These are phyloP conservation scores for Nicator chloris DNA, from an alignment of 2,113 vertebrate genomes.

Conservation along the genomic window DNA sequence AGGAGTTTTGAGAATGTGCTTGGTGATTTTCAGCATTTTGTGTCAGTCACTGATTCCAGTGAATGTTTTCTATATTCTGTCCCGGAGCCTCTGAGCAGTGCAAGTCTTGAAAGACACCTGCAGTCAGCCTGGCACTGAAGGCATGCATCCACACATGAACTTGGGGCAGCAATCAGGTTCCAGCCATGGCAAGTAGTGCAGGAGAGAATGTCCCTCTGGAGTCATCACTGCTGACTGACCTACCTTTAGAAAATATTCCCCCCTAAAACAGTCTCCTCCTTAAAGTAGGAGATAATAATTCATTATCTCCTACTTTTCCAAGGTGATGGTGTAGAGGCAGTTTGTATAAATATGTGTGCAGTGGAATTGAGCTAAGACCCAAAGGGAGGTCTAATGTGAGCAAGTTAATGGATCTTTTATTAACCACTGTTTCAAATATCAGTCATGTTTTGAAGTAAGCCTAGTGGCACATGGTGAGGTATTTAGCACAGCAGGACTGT, in stretches of 20 bases:
- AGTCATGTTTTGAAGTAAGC: not conserved
- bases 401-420: not conserved
- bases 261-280: no score
- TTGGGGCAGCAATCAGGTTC: not conserved
- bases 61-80: not conserved
- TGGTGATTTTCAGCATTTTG: not conserved
- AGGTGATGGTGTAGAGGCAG: not conserved
- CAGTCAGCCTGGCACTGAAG: not conserved
- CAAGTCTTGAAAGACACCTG: not conserved
- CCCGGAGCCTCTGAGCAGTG: rapidly evolving
- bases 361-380: not conserved
- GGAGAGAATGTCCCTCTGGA: not conserved
- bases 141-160: rapidly evolving
- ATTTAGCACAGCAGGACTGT: not conserved
- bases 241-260: not conserved
- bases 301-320: not conserved
- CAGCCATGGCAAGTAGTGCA: rapidly evolving
- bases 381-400: not conserved
- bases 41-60: not conserved
- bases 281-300: no score
- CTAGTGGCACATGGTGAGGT: not conserved
- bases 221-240: not conserved
- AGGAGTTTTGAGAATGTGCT: not conserved
- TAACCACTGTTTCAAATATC: not conserved
- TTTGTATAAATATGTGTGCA: not conserved